Evolutionary conservation across 2,113 vertebrate species (phyloP).

Genomic region (Delphinapterus leucas): DNA sequence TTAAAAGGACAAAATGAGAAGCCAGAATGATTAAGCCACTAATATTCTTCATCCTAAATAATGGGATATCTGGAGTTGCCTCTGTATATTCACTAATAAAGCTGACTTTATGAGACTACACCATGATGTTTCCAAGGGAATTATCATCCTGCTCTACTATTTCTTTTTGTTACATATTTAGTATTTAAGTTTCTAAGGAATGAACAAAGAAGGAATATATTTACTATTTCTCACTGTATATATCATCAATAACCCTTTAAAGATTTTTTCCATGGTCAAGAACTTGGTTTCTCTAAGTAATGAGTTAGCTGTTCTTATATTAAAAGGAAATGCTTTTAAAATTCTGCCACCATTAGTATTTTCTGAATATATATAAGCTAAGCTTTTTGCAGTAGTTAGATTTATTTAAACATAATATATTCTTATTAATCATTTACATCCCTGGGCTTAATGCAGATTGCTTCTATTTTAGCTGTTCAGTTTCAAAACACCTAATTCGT

Average conservation of each 20-base stretch:
- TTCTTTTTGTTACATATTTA: not conserved
- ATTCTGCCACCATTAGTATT: conserved; percentile 21
- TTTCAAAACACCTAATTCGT: not conserved
- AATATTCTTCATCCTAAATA: not conserved
- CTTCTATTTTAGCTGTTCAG: not conserved
- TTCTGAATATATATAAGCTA: not conserved
- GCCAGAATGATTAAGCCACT: not conserved
- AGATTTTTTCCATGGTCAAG: not conserved
- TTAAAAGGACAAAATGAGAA: not conserved
- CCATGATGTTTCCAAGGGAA: not conserved
- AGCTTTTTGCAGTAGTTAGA: not conserved
- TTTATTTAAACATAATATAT: conserved; percentile 31
- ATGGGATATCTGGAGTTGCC: not conserved
- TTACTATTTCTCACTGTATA: not conserved
- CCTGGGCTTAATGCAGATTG: not conserved
- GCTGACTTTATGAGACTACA: not conserved
- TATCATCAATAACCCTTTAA: not conserved
- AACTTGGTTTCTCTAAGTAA: conserved; percentile 7
- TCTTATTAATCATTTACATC: conserved; percentile 36
- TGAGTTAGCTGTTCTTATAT: not conserved
- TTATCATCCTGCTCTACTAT: not conserved
- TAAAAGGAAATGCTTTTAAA: conserved; percentile 41
- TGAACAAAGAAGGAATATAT: not conserved
- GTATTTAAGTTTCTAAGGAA: not conserved
- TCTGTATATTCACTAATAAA: not conserved